Evolutionary conservation across 1,140 invertebrate species (phyloP).

Genomic region (Amyelois transitella): DNA sequence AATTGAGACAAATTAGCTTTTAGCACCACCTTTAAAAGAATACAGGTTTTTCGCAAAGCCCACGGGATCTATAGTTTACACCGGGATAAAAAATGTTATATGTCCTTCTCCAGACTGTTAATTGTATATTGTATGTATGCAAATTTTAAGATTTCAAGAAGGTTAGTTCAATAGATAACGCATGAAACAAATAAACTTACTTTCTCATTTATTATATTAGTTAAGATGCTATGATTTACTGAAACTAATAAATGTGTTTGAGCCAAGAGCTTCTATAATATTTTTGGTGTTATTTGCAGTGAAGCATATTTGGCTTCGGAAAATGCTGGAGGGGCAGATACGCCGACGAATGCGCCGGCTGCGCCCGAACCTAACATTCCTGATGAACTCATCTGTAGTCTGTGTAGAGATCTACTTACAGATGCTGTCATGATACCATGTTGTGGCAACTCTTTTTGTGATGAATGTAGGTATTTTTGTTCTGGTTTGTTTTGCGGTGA

Average conservation of each 20-base stretch:
- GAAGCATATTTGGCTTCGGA: conserved; percentile 86
- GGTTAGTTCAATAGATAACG: no score
- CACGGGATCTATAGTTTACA: no score
- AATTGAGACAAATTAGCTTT: no score
- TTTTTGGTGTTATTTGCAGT: conserved; percentile 72
- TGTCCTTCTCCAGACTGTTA: no score
- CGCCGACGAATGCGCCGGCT: conserved; percentile 56
- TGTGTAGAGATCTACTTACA: conserved; percentile 94
- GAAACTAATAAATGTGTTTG: no score
- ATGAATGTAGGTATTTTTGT: conserved; percentile 88
- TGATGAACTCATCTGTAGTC: conserved; percentile 91
- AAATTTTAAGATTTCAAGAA: no score
- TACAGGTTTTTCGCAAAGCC: no score
- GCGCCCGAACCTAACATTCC: conserved; percentile 85
- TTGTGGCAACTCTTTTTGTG: conserved; percentile 98
- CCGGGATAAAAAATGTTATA: background rate
- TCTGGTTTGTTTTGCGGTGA: background rate
- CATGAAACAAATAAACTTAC: background rate
- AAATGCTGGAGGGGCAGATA: conserved; percentile 72
- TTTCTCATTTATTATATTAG: background rate
- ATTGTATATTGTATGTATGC: background rate
- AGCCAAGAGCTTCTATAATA: conserved; percentile 1
- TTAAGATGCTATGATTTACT: no score
- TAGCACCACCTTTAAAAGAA: no score
- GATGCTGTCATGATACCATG: conserved; percentile 98